Conservation (phyloP, 2,113 vertebrate genomes). For the Cacatua alba region DNA sequence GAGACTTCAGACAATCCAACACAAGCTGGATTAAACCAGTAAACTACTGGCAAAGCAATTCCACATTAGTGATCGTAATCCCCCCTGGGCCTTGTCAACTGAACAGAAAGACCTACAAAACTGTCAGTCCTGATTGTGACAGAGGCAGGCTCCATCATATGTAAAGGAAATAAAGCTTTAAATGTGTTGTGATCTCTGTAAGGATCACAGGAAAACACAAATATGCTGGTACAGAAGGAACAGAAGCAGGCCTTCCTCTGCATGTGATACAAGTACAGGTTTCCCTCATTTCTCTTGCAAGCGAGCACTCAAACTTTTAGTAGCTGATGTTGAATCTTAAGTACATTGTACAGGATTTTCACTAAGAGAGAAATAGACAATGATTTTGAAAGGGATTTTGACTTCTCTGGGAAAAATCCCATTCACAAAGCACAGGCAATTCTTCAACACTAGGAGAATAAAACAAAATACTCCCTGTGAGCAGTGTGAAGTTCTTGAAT, state of each 20-base stretch:
- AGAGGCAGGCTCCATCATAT: neutral
- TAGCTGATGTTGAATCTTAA: neutral
- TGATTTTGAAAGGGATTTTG: neutral
- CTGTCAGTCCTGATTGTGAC: neutral
- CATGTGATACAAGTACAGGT: fast-evolving
- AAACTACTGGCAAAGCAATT: neutral
- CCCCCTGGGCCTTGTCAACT: neutral
- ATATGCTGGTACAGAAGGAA: neutral
- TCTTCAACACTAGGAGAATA: neutral
- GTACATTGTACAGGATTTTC: neutral
- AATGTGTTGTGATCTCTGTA: neutral
- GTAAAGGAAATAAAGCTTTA: neutral
- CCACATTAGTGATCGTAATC: neutral
- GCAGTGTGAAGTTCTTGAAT: neutral
- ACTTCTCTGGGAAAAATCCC: neutral
- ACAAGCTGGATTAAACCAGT: neutral
- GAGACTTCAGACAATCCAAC: neutral
- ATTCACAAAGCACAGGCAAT: neutral
- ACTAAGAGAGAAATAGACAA: neutral
- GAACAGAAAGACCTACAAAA: neutral
- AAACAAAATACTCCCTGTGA: neutral
- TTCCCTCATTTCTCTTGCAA: neutral
- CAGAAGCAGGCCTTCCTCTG: neutral
- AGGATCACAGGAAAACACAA: neutral
- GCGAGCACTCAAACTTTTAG: neutral